phyloP scores from a whole-genome alignment of 2,113 vertebrate species.

The Atrichornis clamosus region DNA sequence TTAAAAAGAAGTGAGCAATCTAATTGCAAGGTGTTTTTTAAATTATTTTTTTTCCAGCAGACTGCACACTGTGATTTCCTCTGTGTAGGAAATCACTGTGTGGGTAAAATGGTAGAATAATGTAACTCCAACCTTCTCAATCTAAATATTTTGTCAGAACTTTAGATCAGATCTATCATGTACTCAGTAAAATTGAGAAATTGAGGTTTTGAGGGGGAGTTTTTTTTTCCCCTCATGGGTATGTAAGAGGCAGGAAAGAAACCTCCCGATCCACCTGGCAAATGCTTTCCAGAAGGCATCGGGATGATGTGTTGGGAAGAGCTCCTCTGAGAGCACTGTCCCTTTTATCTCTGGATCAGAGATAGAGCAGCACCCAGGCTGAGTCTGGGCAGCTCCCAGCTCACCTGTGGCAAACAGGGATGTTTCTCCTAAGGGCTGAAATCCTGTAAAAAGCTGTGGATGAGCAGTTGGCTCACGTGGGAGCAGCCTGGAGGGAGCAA shows the following conservation, averaged over 20 bases:
- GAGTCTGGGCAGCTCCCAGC: not conserved
- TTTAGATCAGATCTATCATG: not conserved
- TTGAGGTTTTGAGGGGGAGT: too few species aligned
- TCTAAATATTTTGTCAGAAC: constrained; percentile 47
- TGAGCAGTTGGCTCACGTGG: not conserved
- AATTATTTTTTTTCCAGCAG: not conserved
- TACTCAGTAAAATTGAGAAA: not conserved
- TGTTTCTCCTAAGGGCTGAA: not conserved
- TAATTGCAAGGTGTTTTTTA: not conserved
- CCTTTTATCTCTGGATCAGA: not conserved
- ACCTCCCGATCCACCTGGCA: not conserved
- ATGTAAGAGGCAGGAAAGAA: not conserved
- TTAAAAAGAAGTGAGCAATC: not conserved
- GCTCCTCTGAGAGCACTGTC: not conserved
- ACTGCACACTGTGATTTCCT: constrained; percentile 2
- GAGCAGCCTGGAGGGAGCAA: not conserved
- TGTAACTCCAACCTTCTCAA: not conserved
- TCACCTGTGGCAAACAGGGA: not conserved
- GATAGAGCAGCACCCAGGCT: not conserved
- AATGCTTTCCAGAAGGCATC: not conserved
- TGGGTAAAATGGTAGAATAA: constrained; percentile 13
- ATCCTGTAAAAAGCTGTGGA: not conserved
- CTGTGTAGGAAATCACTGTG: not conserved
- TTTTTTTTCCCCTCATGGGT: not conserved
- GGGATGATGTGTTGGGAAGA: not conserved